Evolutionary conservation across 2,888 invertebrate species (phyloP).

Genomic region (Drosophila pseudotakahashii): DNA sequence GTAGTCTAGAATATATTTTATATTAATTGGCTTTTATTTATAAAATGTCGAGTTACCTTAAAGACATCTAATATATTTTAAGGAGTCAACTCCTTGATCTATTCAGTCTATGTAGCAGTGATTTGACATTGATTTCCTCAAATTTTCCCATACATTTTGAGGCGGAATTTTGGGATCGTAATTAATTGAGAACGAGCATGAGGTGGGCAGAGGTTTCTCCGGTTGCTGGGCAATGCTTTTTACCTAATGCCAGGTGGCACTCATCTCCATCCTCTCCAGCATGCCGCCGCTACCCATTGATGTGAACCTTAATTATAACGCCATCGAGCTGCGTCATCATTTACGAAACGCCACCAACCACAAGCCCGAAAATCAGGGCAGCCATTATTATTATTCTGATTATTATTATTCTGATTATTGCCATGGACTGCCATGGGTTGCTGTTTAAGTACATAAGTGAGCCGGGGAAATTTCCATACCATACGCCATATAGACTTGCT

Average conservation of each 20-base stretch:
- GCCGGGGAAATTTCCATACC: constrained; percentile 11
- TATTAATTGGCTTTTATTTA: too few species aligned
- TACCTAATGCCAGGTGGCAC: constrained; percentile 67
- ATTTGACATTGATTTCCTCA: constrained; percentile 1
- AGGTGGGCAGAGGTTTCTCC: constrained; percentile 15
- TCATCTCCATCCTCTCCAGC: constrained; percentile 32
- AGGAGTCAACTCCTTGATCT: neutral
- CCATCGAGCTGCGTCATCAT: constrained; percentile 71
- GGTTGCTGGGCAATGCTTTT: constrained; percentile 27
- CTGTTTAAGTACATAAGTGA: constrained; percentile 18
- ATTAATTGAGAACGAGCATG: constrained; percentile 57
- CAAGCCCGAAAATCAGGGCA: constrained; percentile 55
- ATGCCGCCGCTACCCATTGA: constrained; percentile 45
- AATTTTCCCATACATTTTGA: constrained; percentile 35
- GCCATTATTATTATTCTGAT: constrained; percentile 42
- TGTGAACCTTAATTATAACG: constrained; percentile 72
- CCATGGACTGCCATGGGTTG: constrained; percentile 3
- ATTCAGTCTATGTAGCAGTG: neutral
- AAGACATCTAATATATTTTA: too few species aligned
- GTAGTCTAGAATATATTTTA: too few species aligned
- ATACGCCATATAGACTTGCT: constrained; percentile 1
- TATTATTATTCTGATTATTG: constrained; percentile 18
- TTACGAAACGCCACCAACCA: constrained; percentile 47
- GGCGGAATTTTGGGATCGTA: constrained; percentile 40
- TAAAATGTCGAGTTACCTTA: too few species aligned